phyloP scores from a whole-genome alignment of 1,140 invertebrate genomes.

The Lamellibrachia luymesi region DNA sequence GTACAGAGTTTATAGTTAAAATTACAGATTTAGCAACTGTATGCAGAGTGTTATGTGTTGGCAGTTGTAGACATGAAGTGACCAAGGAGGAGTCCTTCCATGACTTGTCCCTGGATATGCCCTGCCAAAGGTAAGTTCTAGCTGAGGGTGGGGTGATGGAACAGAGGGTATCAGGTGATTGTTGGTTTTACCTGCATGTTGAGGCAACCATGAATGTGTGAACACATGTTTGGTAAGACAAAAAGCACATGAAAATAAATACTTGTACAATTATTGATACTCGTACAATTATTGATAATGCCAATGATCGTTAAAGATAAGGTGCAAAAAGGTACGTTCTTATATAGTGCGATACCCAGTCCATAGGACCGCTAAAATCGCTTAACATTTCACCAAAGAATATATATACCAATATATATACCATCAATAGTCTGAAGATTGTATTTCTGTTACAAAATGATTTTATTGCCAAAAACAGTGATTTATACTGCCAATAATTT shows the following conservation, averaged over 20 bases:
- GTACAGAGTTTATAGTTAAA: too few relatives aligned
- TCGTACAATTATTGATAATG: too few relatives aligned
- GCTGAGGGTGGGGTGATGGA: neutral
- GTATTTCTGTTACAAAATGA: neutral
- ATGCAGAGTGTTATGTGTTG: slow-evolving; percentile 22
- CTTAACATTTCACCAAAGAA: too few relatives aligned
- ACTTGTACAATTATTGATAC: neutral
- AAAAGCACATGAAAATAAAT: neutral
- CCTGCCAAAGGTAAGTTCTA: slow-evolving; percentile 36
- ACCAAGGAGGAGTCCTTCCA: slow-evolving; percentile 43
- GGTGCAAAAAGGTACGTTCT: too few relatives aligned
- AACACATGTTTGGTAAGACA: neutral
- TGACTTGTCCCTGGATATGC: slow-evolving; percentile 48
- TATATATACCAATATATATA: neutral
- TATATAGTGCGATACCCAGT: too few relatives aligned
- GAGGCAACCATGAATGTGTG: neutral
- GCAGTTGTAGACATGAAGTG: slow-evolving; percentile 40
- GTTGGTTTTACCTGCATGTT: neutral
- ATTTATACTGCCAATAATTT: neutral
- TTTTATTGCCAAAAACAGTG: neutral
- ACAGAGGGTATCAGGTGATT: neutral
- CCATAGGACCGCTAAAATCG: too few relatives aligned
- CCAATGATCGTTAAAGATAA: too few relatives aligned
- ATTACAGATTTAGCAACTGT: neutral
- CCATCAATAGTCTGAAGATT: neutral